A percentile compares a stretch with the other conserved stretches of the same genome.
phyloP scores from a whole-genome alignment of 2,113 vertebrate genomes.

The Muntiacus muntjak region DNA sequence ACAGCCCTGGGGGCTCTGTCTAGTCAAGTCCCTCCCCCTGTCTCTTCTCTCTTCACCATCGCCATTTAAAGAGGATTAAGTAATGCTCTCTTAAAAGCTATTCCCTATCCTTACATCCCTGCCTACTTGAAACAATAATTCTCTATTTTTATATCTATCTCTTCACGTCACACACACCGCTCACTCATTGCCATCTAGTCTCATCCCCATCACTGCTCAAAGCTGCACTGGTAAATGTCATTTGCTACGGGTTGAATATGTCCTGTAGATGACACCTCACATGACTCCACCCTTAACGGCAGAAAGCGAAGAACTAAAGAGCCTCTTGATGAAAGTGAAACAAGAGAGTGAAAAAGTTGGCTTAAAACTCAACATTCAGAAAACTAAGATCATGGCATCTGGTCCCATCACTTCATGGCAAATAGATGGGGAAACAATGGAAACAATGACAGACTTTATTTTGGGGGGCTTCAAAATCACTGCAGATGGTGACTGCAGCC shows the following conservation, averaged over 20 bases:
- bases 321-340: not conserved
- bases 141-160: not conserved
- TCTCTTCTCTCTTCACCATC: not conserved
- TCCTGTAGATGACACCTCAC: not conserved
- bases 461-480: not conserved
- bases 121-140: not conserved
- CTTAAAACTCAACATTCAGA: not conserved
- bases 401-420: not conserved
- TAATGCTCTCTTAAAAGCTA: not conserved
- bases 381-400: not conserved
- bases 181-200: not conserved
- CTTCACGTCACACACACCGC: not conserved
- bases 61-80: not conserved
- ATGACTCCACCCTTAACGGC: not conserved
- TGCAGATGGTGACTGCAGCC: not conserved
- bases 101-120: not conserved
- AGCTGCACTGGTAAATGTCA: not conserved
- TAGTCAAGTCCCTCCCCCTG: not conserved
- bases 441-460: not conserved
- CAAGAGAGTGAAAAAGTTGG: not conserved
- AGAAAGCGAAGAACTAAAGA: not conserved
- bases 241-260: accelerated
- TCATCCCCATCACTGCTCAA: not conserved
- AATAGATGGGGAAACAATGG: not conserved
- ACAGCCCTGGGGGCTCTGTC: not conserved